Conservation (phyloP, 2,888 invertebrate species). For the Plutella xylostella region DNA sequence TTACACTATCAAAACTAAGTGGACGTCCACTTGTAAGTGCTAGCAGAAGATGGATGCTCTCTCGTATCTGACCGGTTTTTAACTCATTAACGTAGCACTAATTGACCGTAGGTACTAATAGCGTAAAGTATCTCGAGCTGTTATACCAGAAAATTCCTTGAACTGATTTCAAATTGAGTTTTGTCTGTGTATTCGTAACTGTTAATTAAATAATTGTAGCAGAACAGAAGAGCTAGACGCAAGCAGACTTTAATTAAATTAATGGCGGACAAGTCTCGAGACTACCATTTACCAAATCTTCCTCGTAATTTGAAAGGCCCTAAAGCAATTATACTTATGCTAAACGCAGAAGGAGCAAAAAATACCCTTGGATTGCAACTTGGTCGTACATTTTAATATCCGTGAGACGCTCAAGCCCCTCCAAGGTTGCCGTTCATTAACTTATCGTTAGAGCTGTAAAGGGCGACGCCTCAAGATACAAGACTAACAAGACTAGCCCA, state of each 20-base stretch:
- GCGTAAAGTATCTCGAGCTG: conserved; percentile 39
- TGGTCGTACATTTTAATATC: conserved; percentile 12
- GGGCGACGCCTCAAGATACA: conserved; percentile 9
- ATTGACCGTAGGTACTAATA: conserved; percentile 62
- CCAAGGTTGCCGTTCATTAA: conserved; percentile 21
- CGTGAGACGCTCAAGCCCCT: conserved; percentile 14
- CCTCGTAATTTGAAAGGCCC: no score
- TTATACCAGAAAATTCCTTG: conserved; percentile 54
- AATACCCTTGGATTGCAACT: no score
- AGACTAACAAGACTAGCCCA: conserved; percentile 7
- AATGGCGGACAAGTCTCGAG: no score
- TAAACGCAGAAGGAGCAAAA: no score
- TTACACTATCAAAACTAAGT: conserved; percentile 38
- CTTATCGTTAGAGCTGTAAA: conserved; percentile 12
- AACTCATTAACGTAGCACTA: conserved; percentile 61
- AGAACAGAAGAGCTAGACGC: no score
- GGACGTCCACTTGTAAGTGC: conserved; percentile 24
- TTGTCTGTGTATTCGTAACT: no score
- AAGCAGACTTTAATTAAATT: no score
- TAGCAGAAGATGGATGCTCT: conserved; percentile 19
- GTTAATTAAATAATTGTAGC: no score
- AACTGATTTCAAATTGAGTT: conserved; percentile 54
- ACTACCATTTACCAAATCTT: no score
- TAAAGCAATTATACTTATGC: no score
- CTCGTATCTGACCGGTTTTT: conserved; percentile 39